Evolutionary conservation across 2,888 invertebrate species (phyloP), one percentile per base, ranked within the genome.

Genomic region (Hedya salicella): DNA sequence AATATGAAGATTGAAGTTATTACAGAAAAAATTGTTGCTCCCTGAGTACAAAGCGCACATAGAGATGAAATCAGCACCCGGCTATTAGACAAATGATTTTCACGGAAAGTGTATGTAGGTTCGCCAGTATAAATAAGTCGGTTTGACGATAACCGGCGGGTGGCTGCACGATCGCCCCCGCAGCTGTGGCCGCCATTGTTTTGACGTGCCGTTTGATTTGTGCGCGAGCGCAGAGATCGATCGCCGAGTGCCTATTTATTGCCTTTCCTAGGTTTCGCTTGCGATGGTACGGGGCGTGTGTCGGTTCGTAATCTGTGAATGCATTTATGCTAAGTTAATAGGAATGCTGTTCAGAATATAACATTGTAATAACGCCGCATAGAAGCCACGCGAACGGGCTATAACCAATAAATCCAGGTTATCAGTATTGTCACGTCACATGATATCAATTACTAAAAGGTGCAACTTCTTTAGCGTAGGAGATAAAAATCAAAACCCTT

Each of bases 181-280:
- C 87, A 88, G 86, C 84, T 78, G 78, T 78, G 73, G 75, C 79
- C 82, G 82, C 82, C 83, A 86, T 86, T 85, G 87, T 84, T 86
- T 85, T 85, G 87, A 88, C 88, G 85, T 85, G 79, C 78, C 82
- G 79, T 84, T 84, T 88, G 89, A 89, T 89, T 89, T 89, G 87
- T 86, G 88, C 87, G 85, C 87, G 77, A 77, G 82, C 82, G 83
- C 82, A 78, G 73, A 82, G 82, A 86, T 88, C 86, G 84, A 87
- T 87, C 82, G 80, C 75, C 75, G 42, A 74, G 77, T 75, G 79
- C 79, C 86, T 83, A 88, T 88, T 89, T 88, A 89, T 87, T 81
- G 80, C 84, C 83, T 84, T 86, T 82, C 81, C 85, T 80, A 83
- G 82, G 76, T 75, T 78, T 71, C 69, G 57, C 62, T 44, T 30